Conservation (phyloP, 2,888 invertebrate genomes). For the Andrena hattorfiana region DNA sequence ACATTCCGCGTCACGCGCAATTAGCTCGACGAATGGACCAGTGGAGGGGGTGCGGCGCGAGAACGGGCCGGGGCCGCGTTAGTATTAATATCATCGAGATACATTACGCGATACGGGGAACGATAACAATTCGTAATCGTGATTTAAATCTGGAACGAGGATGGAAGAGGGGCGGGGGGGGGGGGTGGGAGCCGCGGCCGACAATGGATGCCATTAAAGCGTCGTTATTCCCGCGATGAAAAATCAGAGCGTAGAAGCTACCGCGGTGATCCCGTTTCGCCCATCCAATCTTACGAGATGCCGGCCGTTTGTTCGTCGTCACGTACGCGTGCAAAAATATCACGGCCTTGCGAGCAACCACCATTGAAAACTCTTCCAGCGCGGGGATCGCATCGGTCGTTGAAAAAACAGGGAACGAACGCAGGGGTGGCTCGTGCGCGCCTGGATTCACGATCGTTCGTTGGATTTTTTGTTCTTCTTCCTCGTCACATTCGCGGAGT, state of each 20-base stretch:
- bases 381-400: not conserved
- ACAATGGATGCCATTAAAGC: slow-evolving; percentile 38
- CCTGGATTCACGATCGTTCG: not conserved
- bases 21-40: slow-evolving; percentile 23
- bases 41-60: not conserved
- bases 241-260: slow-evolving; percentile 37
- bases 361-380: slow-evolving; percentile 10
- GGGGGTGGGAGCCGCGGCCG: not conserved
- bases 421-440: not conserved
- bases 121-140: slow-evolving; percentile 19
- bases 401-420: not conserved
- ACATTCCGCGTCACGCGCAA: slow-evolving; percentile 46
- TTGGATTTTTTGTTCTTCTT: not conserved
- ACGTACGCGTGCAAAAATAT: slow-evolving; percentile 14
- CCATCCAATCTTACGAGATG: slow-evolving; percentile 36
- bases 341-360: not conserved
- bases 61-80: not conserved
- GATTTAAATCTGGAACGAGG: slow-evolving; percentile 16
- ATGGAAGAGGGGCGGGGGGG: not conserved
- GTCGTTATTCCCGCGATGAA: slow-evolving; percentile 15
- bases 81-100: slow-evolving; percentile 25
- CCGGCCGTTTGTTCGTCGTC: slow-evolving; percentile 16
- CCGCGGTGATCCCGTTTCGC: not conserved
- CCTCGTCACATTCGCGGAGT: slow-evolving; percentile 37
- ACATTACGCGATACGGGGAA: slow-evolving; percentile 4